A percentile compares a stretch with the other conserved stretches of the same genome.
Conservation (phyloP, 2,113 vertebrate species). For the Pycnonotus jocosus region DNA sequence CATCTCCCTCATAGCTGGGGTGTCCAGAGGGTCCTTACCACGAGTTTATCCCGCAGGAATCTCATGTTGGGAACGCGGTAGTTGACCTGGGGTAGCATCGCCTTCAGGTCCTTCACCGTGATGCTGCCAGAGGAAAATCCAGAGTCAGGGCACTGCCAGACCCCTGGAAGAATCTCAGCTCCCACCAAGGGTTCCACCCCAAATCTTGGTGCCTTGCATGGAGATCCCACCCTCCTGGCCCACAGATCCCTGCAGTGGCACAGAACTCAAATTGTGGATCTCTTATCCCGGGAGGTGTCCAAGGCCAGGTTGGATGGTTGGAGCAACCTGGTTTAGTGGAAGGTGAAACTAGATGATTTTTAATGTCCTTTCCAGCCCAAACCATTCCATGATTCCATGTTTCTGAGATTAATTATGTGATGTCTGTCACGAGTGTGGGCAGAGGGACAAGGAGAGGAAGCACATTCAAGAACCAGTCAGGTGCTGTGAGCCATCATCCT, state of each 20-base stretch:
- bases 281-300: neutral
- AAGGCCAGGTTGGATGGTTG: neutral
- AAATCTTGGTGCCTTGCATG: neutral
- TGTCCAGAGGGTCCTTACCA: constrained; percentile 61
- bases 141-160: neutral
- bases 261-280: neutral
- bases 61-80: constrained; percentile 85
- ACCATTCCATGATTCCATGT: neutral
- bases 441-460: neutral
- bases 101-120: constrained; percentile 83
- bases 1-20: neutral
- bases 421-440: rapidly evolving
- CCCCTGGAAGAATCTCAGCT: neutral
- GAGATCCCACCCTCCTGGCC: neutral
- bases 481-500: neutral
- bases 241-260: neutral
- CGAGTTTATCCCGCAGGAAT: constrained; percentile 82
- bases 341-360: neutral
- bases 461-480: rapidly evolving
- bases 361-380: neutral
- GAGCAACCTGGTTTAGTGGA: neutral
- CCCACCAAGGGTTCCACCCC: neutral
- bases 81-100: constrained; percentile 82
- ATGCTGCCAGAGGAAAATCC: constrained; percentile 46
- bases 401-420: neutral